Base-by-base conservation (phyloP, 1,140 invertebrate genomes). In the Ganaspis sp. region DNA sequence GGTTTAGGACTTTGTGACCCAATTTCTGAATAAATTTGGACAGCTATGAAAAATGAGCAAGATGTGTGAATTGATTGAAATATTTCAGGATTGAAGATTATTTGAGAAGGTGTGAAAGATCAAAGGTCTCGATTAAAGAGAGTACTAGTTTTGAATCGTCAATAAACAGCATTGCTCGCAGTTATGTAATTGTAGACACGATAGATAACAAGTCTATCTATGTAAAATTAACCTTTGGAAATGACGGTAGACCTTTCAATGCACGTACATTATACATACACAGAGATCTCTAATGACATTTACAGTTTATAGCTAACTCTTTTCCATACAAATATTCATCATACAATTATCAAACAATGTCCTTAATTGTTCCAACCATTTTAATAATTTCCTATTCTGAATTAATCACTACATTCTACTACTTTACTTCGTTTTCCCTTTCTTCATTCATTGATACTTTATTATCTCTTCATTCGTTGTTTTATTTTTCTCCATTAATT, bases 171-270 rank as follows among this genome's bases (percentile, higher is more conserved):
- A 64, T 64, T 34, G 58, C 58, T 15, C 9, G 9, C 11, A 34
- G 9, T 64, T 64, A 34, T 64, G 58, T 29, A 64, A n/a, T 64
- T 64, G 58, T 15, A 29, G 23, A 4, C 58, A 64, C 58, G 23
- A 64, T 64, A 29, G 45, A 49, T 49, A 49, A 49, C 45, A 64
- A 64, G 1, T 8, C 4, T 29, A 8, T 64, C 58, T 29, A 12
- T 64, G 23, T 64, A 29, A 64, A 64, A 64, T 64, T 64, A 29
- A 64, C 23, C 58, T 64, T 64, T 64, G 58, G n/a, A 64, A 64
- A 64, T 64, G 58, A 29, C 58, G 58, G 26, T 11, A 64, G 26
- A 64, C 26, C 58, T 64, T 64, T 26, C 23, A 4, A 15, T 29
- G 12, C 12, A n/a, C n/a, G n/a, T n/a, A n/a, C n/a, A n/a, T n/a